Evolutionary conservation across 2,113 vertebrate genomes (phyloP), one percentile per base, ranked within the genome.

Genomic region (Campylomormyrus tamandua): DNA sequence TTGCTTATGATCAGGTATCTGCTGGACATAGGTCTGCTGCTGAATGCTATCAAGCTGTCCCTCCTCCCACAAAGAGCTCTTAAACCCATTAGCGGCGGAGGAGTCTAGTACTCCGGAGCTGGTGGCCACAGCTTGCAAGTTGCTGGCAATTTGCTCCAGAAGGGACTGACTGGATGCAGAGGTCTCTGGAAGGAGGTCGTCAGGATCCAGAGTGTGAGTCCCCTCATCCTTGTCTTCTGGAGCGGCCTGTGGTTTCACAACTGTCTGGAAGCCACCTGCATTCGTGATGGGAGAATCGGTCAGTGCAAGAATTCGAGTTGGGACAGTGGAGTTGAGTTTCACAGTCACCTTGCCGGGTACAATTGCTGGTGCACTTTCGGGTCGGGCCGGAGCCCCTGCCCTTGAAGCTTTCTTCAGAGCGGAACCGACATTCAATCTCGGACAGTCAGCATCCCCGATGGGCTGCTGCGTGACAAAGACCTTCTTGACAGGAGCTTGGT

Each of bases 401-500:
- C 95, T 96, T 4, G 92, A 94, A 90, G 94, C 88, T 58, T 95
- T 97, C 94, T 94, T 95, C 42, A 91, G 80, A 11, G 89, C 90
- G 90, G 93, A 93, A 89, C 90, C 92, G 45, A 91, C 45, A 27
- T 90, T 90, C 49, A 92, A 93, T 91, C 95, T 96, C 56, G 94
- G 92, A 91, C 92, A 85, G 83, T 96, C 96, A 48, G 83, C 1
- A 83, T 89, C 92, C 90, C 91, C 94, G 88, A 90, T 53, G 90
- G 96, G 90, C 89, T 96, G 95, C 91, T 97, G 96, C 85, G 97
- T 95, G 92, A 98, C 94, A 70, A 97, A 96, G 80, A 96, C 95
- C 90, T 98, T 98, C 95, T 99, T 99, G 91, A 97, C 91, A 89
- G 98, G 98, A 53, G 97, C 96, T 90, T 96, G 92, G 92, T 96